Base-by-base conservation (phyloP, 1,140 invertebrate species). In the Temnothorax nylanderi region DNA sequence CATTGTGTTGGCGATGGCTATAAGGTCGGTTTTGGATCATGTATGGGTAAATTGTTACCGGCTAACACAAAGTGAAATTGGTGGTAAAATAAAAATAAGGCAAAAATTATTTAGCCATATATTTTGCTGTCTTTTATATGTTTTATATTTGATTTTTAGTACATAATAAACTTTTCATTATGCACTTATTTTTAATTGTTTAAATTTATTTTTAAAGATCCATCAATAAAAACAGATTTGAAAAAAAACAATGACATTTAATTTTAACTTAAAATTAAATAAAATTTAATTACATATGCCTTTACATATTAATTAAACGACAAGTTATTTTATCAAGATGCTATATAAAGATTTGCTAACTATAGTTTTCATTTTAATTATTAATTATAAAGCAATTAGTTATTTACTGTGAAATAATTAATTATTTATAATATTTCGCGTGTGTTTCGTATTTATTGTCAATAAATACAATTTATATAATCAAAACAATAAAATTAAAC, bases 1-100 rank as follows among this genome's bases (percentile, higher is more conserved):
- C 97, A 96, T 92, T 99, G 99, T 93, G 95, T 98, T 92, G 97
- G 97, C 34, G 95, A 98, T 85, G 97, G 97, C 3, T 96, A 96
- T 72, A 96, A 97, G 87, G 96, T 99, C 92, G 99, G 99, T 16
- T 99, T 99, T 95, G 99, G 99, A 4, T 95, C 96, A 58, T 99
- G 99, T 93, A 96, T 96, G 69, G 99, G 99, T 88, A 98, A 98
- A 96, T 95, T 99, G 5, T 94, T 99, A 47, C 98, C 99, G 44
- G 97, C 98, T 41, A 49, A 89, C 21, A 34, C 67, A n/a, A 41
- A 67, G 4, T 92, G 84, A 91, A 72, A 67, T 78, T 34, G 16
- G 3, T 44, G 11, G 26, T 26, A 26, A 26, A 26, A 26, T 26
- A 60, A n/a, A 64, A 56, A 85, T 54, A 47, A 26, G n/a, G 7